Base-by-base conservation (phyloP, 2,888 invertebrate genomes). In the Xanthia icteritia region DNA sequence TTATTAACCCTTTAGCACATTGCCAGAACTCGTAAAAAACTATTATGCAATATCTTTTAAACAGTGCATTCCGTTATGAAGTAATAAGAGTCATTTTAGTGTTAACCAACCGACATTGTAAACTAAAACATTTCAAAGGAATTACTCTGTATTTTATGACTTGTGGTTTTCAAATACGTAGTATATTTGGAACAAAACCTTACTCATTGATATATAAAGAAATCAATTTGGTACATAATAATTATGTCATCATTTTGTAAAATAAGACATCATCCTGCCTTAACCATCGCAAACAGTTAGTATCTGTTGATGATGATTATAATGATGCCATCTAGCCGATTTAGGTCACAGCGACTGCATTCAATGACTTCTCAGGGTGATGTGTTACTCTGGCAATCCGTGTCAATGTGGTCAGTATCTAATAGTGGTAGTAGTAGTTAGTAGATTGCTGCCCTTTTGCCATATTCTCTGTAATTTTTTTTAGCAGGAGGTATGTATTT, bases 41-140 rank as follows among this genome's bases (percentile, higher is more conserved):
- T 56, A 61, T 70, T 74, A 72, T 27, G 72, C 42, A 85, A 78
- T 27, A 74, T 80, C 64, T 73, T 74, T 64, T n/a, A 67, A 82
- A 79, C 73, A 83, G 76, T 73, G 63, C 20, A 67, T 66, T 45
- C 66, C 45, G 69, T 79, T 76, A 75, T 69, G 63, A 80, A 64
- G 73, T 72, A 80, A 74, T 78, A 79, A 58, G 69, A 76, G 67
- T 67, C 27, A 66, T 74, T 76, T 79, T 63, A 82, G 61, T 76
- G 39, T 69, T 73, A 65, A 70, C 61, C 66, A 68, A 80, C 63
- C 51, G 17, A 80, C 63, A 64, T 73, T 75, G 73, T 86, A 74
- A 70, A 54, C 73, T 58, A 58, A 73, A 76, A 71, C 65, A 56
- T 65, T 75, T 74, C 48, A 76, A 73, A 56, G 67, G 45, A 64